Conservation (phyloP, 2,113 vertebrate genomes). For the Cryptomyrus ogoouensis region DNA sequence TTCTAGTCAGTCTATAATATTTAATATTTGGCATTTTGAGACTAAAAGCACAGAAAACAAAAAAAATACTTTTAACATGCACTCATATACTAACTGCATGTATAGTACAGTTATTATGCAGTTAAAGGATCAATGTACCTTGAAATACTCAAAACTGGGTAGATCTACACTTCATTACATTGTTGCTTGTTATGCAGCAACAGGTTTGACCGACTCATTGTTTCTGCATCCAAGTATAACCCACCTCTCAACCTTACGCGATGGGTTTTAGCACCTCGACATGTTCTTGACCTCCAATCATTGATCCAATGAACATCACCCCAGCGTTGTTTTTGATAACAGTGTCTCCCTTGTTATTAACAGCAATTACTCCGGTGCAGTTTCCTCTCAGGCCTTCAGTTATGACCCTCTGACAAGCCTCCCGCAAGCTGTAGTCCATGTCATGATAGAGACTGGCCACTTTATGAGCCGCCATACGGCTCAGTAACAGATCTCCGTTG, state of each 20-base stretch:
- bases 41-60: not conserved
- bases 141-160: not conserved
- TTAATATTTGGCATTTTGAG: not conserved
- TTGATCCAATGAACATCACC: constrained; percentile 62
- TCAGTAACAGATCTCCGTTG: constrained; percentile 63
- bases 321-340: constrained; percentile 60
- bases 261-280: constrained; percentile 53
- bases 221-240: not conserved
- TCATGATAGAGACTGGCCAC: constrained; percentile 60
- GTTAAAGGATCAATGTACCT: not conserved
- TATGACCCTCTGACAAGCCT: constrained; percentile 59
- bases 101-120: not conserved
- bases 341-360: constrained; percentile 51
- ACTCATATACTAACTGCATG: not conserved
- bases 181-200: not conserved
- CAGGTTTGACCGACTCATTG: not conserved
- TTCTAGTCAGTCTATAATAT: not conserved
- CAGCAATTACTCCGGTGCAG: constrained; percentile 60
- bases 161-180: not conserved
- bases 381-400: constrained; percentile 47
- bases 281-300: constrained; percentile 42
- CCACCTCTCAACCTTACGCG: not conserved
- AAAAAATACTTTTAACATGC: not conserved
- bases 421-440: constrained; percentile 51
- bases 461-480: constrained; percentile 59